Conservation (phyloP, 2,797 vertebrate genomes). For the Lophotriccus pileatus region DNA sequence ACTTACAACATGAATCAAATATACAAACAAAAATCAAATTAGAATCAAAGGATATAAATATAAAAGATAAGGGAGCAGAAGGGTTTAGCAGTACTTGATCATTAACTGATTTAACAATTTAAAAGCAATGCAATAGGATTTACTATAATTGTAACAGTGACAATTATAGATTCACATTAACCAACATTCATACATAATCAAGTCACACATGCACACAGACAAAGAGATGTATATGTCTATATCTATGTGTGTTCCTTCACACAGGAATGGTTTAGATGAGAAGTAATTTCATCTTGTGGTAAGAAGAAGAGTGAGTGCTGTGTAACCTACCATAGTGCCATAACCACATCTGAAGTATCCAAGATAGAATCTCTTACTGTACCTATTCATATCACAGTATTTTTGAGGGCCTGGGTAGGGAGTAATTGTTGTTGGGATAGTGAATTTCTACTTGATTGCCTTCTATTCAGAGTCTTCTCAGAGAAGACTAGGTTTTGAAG, state of each 20-base stretch:
- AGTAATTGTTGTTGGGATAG: neutral
- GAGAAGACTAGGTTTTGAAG: neutral
- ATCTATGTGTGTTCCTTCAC: neutral
- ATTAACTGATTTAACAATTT: neutral
- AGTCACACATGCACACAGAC: neutral
- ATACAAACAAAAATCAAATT: neutral
- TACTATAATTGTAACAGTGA: neutral
- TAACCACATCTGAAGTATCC: neutral
- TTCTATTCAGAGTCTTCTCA: neutral
- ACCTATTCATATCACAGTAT: neutral
- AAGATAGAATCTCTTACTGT: neutral
- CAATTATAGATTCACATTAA: neutral
- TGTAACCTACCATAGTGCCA: neutral
- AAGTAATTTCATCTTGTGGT: neutral
- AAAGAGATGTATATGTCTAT: neutral
- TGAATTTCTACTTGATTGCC: neutral
- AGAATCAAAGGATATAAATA: neutral
- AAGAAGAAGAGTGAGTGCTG: neutral
- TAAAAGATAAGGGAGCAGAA: neutral
- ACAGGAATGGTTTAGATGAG: neutral
- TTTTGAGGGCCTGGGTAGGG: neutral
- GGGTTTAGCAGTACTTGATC: neutral
- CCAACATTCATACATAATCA: neutral
- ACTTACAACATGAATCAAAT: neutral
- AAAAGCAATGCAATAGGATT: neutral